These are phyloP conservation scores for fruit fly (Drosophila melanogaster) DNA, from an alignment of 1,140 invertebrate genomes.

Conservation along the genomic window Release_6_plus_ISO1_MT NT_033777.3:11688501-11689000, in stretches of 20 bases:
- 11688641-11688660: conserved; percentile 14
- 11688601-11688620: conserved; percentile 58
- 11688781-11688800: conserved; percentile 59
- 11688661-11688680: background rate
- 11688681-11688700: background rate
- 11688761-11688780: conserved; percentile 54
- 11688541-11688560: conserved; percentile 37
- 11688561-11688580: conserved; percentile 60
- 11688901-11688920: conserved; percentile 77
- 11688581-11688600: conserved; percentile 60
- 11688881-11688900: conserved; percentile 66
- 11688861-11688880: conserved; percentile 66
- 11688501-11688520: conserved; percentile 34
- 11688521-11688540: conserved; percentile 51
- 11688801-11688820: conserved; percentile 63
- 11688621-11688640: conserved; percentile 39
- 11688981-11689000: conserved; percentile 88
- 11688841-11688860: conserved; percentile 61
- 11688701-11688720: conserved; percentile 69
- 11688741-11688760: conserved; percentile 45
- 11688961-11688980: conserved; percentile 84
- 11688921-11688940: conserved; percentile 58
- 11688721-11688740: conserved; percentile 51
- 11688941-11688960: conserved; percentile 59
- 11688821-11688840: conserved; percentile 64